Percentiles rank a stretch among this genome's conserved stretches.
phyloP scores from a whole-genome alignment of 2,888 invertebrate species.

The Chorisops tibialis region DNA sequence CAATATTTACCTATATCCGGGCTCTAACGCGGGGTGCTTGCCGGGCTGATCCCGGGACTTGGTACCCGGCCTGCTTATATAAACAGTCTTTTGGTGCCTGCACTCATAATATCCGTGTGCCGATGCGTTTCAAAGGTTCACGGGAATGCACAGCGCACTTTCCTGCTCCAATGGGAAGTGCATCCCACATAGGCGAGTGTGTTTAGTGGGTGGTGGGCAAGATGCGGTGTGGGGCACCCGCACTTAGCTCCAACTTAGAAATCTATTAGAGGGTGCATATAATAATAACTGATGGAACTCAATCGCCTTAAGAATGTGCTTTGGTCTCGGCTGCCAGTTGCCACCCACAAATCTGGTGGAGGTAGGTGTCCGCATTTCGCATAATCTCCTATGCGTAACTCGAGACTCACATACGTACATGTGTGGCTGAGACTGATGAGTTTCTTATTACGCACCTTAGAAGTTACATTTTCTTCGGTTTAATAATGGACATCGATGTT shows the following conservation, averaged over 20 bases:
- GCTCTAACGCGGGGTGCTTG: neutral
- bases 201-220: neutral
- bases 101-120: conserved; percentile 14
- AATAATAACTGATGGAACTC: no score
- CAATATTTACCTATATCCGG: neutral
- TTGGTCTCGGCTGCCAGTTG: no score
- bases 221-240: neutral
- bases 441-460: no score
- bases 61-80: conserved; percentile 7
- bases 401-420: no score
- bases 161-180: conserved; percentile 4
- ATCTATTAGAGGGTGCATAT: conserved; percentile 21
- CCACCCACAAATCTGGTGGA: no score
- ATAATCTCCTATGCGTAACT: no score
- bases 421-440: no score
- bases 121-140: conserved; percentile 18
- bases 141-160: conserved; percentile 9
- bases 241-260: conserved; percentile 3
- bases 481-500: no score
- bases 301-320: no score
- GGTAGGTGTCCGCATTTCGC: no score
- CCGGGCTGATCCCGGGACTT: no score
- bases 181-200: neutral
- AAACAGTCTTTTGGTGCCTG: conserved; percentile 23
- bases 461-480: no score